Percentiles rank a stretch among this genome's conserved stretches.
phyloP scores from a whole-genome alignment of 1,140 invertebrate species.

The Eciton burchellii region DNA sequence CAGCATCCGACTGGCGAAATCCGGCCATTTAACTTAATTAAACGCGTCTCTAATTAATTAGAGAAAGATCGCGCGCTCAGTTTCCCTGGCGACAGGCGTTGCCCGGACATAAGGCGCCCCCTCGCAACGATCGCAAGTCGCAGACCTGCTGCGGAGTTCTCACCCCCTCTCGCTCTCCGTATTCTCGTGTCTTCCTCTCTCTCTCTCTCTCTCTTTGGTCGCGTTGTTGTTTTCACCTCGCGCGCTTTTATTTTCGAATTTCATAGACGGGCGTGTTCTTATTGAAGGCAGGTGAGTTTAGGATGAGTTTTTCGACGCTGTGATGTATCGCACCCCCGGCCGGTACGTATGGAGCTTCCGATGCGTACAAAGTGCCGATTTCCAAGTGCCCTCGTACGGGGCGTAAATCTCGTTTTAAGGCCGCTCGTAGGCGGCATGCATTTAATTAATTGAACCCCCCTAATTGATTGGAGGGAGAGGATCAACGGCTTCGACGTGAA shows the following conservation, averaged over 20 bases:
- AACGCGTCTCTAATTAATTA: constrained; percentile 73
- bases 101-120: background rate
- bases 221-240: constrained; percentile 43
- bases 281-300: constrained; percentile 55
- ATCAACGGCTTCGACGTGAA: constrained; percentile 37
- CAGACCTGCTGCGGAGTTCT: constrained; percentile 57
- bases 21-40: constrained; percentile 74
- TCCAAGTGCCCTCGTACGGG: constrained; percentile 5
- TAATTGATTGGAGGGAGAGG: constrained; percentile 43
- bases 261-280: constrained; percentile 45
- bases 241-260: constrained; percentile 60
- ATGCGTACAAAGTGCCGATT: constrained; percentile 45
- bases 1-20: constrained; percentile 43
- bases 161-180: constrained; percentile 44
- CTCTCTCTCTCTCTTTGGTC: too few species aligned
- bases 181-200: background rate
- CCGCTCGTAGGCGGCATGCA: background rate
- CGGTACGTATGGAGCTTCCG: constrained; percentile 40
- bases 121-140: constrained; percentile 46
- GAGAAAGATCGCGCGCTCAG: constrained; percentile 59
- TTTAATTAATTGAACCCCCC: constrained; percentile 48
- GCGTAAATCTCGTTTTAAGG: constrained; percentile 32
- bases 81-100: constrained; percentile 46
- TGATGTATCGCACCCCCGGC: constrained; percentile 36
- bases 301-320: constrained; percentile 52